A percentile compares a stretch with the other conserved stretches of the same genome.
Evolutionary conservation across 2,797 vertebrate species (phyloP).

Genomic region (Antrozous pallidus): DNA sequence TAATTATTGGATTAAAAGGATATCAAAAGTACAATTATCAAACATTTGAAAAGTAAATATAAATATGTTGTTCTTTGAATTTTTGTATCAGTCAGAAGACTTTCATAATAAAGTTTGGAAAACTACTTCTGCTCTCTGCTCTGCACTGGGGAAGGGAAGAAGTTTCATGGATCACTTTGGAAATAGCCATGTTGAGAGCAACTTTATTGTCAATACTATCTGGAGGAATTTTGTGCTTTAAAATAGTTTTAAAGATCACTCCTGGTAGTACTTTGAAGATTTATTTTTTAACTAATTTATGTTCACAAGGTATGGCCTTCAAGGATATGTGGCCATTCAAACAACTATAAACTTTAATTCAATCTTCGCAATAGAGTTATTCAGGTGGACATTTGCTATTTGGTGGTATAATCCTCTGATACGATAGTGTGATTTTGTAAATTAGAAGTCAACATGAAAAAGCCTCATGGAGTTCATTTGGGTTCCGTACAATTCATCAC

Average conservation of each 20-base stretch:
- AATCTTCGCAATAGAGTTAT: background rate
- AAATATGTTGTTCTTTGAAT: background rate
- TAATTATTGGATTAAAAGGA: background rate
- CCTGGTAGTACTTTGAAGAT: background rate
- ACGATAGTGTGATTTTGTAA: slow-evolving; percentile 42
- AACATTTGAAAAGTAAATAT: background rate
- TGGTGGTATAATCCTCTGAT: slow-evolving; percentile 14
- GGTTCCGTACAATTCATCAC: background rate
- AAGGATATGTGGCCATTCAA: background rate
- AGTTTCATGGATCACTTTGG: background rate
- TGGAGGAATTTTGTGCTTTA: background rate
- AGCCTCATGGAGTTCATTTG: slow-evolving; percentile 38
- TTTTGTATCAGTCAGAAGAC: background rate
- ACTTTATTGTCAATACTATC: background rate
- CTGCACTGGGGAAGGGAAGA: background rate
- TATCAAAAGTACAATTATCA: background rate
- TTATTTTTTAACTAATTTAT: slow-evolving; percentile 45
- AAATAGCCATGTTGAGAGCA: background rate
- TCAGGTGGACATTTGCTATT: slow-evolving; percentile 30
- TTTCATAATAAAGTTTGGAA: background rate
- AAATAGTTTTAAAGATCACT: background rate
- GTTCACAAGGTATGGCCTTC: background rate
- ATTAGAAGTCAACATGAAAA: slow-evolving; percentile 56
- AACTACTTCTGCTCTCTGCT: background rate
- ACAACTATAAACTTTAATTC: slow-evolving; percentile 24